Base-by-base conservation (phyloP, 1,140 invertebrate genomes). In the Trichomalopsis sarcophagae region DNA sequence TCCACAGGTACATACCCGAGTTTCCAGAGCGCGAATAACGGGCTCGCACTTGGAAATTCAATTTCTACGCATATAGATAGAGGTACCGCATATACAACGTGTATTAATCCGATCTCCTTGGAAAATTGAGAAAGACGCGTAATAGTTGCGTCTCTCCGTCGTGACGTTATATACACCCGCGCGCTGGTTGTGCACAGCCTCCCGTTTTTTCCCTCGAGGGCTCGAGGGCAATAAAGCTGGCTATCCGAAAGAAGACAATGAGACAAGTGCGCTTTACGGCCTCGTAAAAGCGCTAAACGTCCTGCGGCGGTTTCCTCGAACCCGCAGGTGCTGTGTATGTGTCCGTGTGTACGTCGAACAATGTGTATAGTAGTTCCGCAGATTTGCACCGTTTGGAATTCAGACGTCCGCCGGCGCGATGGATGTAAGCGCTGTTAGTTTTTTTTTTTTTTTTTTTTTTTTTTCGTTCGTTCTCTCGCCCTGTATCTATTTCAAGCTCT, bases 221-320 rank as follows among this genome's bases (percentile, higher is more conserved):
- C 55, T 62, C 55, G 7, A 17, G 55, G 6, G 55, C 55, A 62
- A 62, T 62, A 62, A 62, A 62, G 17, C 17, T 17, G 21, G 55
- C 55, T 62, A 62, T 62, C 55, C 33, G 78, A 74, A 50, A 80
- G 73, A 33, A 40, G 68, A 13, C 71, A 75, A 79, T 68, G 76
- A 76, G 47, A 87, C 23, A 85, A 86, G 76, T 73, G 71, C 66
- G 83, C 82, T 88, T 87, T 84, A 76, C 84, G 78, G 36, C 23
- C 6, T 55, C 55, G 44, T 68, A 86, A 80, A 80, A 78, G 84
- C 17, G 73, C 23, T 79, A 82, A 87, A 82, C 78, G 79, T n/a
- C 36, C 66, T 50, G 14, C 11, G 21, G 10, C 62, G 13, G 27
- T 30, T 10, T 55, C 17, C 71, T 75, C 27, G 13, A 55, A 14